Percentiles rank a stretch among this genome's conserved stretches.
These are phyloP conservation scores for Gryon sp. DNA, from an alignment of 1,140 invertebrate genomes.

Conservation along the genomic window DNA sequence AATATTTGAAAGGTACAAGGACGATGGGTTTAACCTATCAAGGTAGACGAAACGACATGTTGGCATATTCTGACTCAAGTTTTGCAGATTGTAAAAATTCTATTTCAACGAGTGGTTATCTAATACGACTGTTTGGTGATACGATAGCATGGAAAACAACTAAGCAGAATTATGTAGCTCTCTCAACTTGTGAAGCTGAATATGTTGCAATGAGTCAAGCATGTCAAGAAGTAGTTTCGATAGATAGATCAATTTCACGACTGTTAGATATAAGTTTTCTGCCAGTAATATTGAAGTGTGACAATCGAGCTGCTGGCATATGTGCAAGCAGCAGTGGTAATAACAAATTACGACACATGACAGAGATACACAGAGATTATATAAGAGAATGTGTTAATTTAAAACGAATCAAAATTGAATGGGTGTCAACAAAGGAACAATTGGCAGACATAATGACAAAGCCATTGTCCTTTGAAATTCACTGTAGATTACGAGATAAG, in stretches of 20 bases:
- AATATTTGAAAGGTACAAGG: slow-evolving; percentile 60
- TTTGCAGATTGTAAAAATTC: slow-evolving; percentile 36
- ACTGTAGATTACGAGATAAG: background rate
- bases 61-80: slow-evolving; percentile 38
- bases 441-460: slow-evolving; percentile 1
- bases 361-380: background rate
- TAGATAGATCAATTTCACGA: background rate
- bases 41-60: slow-evolving; percentile 5
- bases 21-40: slow-evolving; percentile 11
- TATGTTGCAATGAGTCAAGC: slow-evolving; percentile 1
- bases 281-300: background rate
- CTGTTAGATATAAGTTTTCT: background rate
- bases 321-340: background rate
- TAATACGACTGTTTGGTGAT: background rate
- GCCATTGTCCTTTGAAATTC: background rate
- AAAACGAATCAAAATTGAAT: background rate
- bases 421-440: background rate
- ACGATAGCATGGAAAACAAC: background rate
- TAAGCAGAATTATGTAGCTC: background rate
- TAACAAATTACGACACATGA: background rate
- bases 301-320: background rate
- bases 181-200: background rate
- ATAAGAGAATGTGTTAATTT: background rate
- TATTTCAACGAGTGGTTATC: slow-evolving; percentile 25
- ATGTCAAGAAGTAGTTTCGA: background rate